Percentiles rank a stretch among this genome's conserved stretches.
Evolutionary conservation across 35 echinoderm and acorn worm genomes (phyloP).

Genomic region (Amphiura filiformis): DNA sequence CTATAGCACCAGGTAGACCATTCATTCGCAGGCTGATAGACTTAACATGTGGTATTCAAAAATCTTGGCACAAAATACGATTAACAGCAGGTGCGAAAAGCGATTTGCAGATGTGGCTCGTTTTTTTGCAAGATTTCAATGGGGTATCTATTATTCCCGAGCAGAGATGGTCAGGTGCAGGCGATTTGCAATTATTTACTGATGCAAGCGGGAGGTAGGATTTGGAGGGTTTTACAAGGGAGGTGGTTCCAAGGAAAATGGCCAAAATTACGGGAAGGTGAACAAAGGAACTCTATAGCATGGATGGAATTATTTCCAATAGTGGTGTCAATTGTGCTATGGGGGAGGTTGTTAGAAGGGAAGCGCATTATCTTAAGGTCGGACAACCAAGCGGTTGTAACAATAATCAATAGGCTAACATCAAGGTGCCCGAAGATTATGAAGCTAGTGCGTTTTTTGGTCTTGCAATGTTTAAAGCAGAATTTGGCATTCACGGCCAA

Average conservation of each 20-base stretch:
- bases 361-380: conserved; percentile 24
- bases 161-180: not conserved
- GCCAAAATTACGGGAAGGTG: too few relatives aligned
- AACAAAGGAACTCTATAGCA: not conserved
- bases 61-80: conserved; percentile 4
- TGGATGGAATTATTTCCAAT: conserved; percentile 19
- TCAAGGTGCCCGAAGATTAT: conserved; percentile 19
- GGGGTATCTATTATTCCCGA: not conserved
- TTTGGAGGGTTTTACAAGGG: conserved; percentile 6
- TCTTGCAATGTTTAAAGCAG: not conserved
- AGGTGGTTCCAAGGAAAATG: not conserved
- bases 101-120: not conserved
- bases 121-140: not conserved
- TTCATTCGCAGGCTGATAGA: conserved; percentile 21
- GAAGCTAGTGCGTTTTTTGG: conserved; percentile 15
- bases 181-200: not conserved
- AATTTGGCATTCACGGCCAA: conserved; percentile 20
- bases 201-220: conserved; percentile 9
- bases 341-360: not conserved
- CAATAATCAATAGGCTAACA: conserved; percentile 15
- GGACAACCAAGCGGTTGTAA: conserved; percentile 19
- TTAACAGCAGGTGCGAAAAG: not conserved
- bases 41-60: not conserved
- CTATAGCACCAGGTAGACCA: not conserved
- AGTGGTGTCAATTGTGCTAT: not conserved